Conservation (phyloP, 2,113 vertebrate genomes). For the Sinosuthora webbiana region DNA sequence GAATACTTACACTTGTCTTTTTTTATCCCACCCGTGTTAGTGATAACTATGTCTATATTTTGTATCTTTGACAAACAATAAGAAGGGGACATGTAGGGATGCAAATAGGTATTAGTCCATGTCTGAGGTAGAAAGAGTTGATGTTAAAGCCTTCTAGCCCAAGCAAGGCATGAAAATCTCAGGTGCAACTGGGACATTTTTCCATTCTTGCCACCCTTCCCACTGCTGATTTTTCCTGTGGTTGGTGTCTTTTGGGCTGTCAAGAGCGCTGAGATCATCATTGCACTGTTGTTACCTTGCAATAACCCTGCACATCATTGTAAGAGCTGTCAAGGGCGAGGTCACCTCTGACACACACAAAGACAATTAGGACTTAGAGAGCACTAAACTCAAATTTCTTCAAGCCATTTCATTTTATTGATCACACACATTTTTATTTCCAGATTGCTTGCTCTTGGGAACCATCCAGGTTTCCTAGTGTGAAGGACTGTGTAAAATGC, state of each 20-base stretch:
- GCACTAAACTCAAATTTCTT: slow-evolving; percentile 37
- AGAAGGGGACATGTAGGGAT: background rate
- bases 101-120: background rate
- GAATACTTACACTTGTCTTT: background rate
- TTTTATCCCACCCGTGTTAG: background rate
- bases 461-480: slow-evolving; percentile 22
- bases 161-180: background rate
- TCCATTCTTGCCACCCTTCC: background rate
- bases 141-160: background rate
- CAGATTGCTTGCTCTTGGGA: slow-evolving; percentile 34
- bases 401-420: slow-evolving; percentile 58
- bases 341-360: background rate
- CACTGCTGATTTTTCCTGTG: background rate
- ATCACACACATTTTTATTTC: slow-evolving; percentile 44
- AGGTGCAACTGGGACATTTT: background rate
- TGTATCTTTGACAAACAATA: background rate
- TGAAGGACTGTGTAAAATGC: slow-evolving; percentile 39
- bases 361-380: background rate
- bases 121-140: background rate
- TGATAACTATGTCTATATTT: background rate
- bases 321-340: background rate
- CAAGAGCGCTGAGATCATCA: background rate
- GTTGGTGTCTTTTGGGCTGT: background rate
- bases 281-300: background rate
- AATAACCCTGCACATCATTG: background rate